Evolutionary conservation across 2,113 vertebrate genomes (phyloP), one percentile per base, ranked within the genome.

Genomic region (Pelecanus crispus): DNA sequence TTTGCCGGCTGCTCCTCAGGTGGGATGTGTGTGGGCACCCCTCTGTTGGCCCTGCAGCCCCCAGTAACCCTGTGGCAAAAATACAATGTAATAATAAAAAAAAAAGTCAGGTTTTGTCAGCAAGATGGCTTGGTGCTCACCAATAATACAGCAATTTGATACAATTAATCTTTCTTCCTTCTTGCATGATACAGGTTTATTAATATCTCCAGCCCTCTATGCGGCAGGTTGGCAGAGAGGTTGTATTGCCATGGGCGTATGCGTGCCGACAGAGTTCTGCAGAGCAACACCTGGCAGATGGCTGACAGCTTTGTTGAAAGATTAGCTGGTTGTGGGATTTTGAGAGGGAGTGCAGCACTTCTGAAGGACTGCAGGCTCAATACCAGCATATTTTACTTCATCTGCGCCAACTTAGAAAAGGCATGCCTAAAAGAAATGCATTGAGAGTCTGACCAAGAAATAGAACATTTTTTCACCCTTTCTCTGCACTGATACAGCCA

Each of bases 211-310:
- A 80, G 47, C 74, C 52, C 31, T 81, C 38, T 68, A 0, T n/a
- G 58, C 16, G 21, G 73, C 56, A 56, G n/a, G 95, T 75, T 71
- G 56, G 63, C 66, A 79, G 72, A 87, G 78, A 83, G 40, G 14
- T 22, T 47, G 74, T 40, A 36, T 28, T 63, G 79, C 93, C 67
- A 17, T 4, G 31, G 86, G 79, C 22, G 0, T 81, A 8, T 49
- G 12, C n/a, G 66, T 87, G 94, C 80, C 82, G 66, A 2, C 3
- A 0, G 50, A 90, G 49, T 38, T 52, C 67, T 84, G 81, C 66
- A 91, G 75, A 86, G 85, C 91, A 81, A 59, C 68, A 75, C 81
- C 89, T 87, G 88, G 86, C 97, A 94, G 88, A 93, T 92, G 83
- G 88, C 83, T 90, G 86, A 65, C 88, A 86, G 91, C 85, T 92